phyloP scores from a whole-genome alignment of 2,888 invertebrate genomes.

The Ophioninae sp. region DNA sequence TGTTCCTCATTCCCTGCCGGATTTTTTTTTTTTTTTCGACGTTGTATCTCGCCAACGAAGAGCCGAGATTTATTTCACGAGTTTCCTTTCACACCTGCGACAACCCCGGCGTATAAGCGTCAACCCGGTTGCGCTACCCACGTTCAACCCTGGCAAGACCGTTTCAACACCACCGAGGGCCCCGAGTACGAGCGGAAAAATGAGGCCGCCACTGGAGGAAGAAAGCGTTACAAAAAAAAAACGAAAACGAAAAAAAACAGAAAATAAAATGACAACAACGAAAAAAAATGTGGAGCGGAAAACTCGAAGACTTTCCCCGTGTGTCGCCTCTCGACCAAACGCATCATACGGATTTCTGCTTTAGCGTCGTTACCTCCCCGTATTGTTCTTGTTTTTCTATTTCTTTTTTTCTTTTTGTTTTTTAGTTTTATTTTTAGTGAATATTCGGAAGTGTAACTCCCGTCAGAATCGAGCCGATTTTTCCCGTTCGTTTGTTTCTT shows the following conservation, averaged over 20 bases:
- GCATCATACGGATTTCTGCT: constrained; percentile 31
- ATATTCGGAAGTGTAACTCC: no score
- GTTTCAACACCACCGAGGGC: constrained; percentile 32
- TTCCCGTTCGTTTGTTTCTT: background rate
- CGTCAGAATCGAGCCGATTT: no score
- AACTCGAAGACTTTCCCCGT: constrained; percentile 26
- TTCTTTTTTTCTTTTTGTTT: background rate
- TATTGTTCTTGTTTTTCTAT: background rate
- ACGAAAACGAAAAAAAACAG: no score
- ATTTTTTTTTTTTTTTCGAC: constrained; percentile 54
- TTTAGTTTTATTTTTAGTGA: no score
- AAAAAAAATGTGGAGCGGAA: constrained; percentile 31
- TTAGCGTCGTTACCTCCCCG: constrained; percentile 34
- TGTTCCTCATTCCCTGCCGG: constrained; percentile 20
- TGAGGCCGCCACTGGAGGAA: background rate
- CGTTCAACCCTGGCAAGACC: constrained; percentile 25
- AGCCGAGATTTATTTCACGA: constrained; percentile 75
- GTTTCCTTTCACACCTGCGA: constrained; percentile 75
- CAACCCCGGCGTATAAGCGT: constrained; percentile 33
- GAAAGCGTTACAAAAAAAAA: background rate
- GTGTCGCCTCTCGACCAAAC: background rate
- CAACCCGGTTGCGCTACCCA: constrained; percentile 1
- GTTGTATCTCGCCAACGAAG: constrained; percentile 63
- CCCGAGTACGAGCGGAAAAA: constrained; percentile 47
- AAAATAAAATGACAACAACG: background rate